Conservation (phyloP, 1,140 invertebrate species). For the Ostrea edulis region DNA sequence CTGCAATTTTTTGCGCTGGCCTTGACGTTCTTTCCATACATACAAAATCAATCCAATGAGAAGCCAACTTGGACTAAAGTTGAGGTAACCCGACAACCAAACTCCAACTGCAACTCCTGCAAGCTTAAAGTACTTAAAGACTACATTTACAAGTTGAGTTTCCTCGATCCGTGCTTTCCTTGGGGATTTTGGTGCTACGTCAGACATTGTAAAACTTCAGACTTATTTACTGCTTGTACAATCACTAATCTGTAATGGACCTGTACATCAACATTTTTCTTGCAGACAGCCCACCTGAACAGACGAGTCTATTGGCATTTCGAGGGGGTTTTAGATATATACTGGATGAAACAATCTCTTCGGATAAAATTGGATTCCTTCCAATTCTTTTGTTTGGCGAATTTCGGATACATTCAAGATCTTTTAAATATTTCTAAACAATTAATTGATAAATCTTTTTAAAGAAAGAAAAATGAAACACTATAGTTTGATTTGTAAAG, state of each 20-base stretch:
- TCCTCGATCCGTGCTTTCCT: slow-evolving; percentile 68
- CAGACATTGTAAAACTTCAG: slow-evolving; percentile 41
- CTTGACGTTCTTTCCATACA: slow-evolving; percentile 89
- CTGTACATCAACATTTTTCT: not conserved
- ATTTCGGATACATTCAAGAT: no score
- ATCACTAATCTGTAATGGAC: not conserved
- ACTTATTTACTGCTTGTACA: not conserved
- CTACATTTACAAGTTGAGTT: slow-evolving; percentile 65
- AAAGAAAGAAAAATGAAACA: no score
- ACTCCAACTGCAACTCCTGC: slow-evolving; percentile 70
- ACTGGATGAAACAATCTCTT: not conserved
- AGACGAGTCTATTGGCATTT: not conserved
- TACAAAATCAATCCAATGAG: slow-evolving; percentile 89
- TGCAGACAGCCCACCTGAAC: slow-evolving; percentile 11
- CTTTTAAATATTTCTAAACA: no score
- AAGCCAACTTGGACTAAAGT: slow-evolving; percentile 92
- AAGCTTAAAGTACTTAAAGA: slow-evolving; percentile 72
- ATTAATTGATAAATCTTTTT: no score
- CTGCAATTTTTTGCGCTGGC: slow-evolving; percentile 86
- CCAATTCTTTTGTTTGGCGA: not conserved
- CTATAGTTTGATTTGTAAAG: not conserved
- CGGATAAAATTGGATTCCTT: not conserved
- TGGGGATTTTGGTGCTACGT: slow-evolving; percentile 44
- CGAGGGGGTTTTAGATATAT: not conserved
- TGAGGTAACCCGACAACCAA: slow-evolving; percentile 91